Evolutionary conservation across 2,888 invertebrate species (phyloP).

Genomic region (Erebia aethiops): DNA sequence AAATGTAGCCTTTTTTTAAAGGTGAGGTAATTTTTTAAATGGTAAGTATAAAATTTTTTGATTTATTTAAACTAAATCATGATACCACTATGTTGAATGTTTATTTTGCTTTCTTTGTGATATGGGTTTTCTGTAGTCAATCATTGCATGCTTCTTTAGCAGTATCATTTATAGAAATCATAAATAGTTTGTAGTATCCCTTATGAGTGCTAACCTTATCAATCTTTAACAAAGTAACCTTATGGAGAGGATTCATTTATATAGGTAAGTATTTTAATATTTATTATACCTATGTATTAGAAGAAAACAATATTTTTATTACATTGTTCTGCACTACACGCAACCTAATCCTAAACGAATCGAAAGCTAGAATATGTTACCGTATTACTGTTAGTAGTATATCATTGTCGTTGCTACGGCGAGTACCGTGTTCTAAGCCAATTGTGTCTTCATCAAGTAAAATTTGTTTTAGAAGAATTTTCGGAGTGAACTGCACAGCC

Average conservation of each 20-base stretch:
- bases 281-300: constrained; percentile 44
- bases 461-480: constrained; percentile 58
- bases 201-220: constrained; percentile 58
- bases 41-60: constrained; percentile 66
- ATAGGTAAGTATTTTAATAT: constrained; percentile 68
- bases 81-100: constrained; percentile 37
- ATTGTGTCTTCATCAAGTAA: constrained; percentile 47
- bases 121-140: constrained; percentile 58
- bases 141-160: constrained; percentile 61
- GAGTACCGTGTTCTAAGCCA: constrained; percentile 43
- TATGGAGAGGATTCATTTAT: constrained; percentile 55
- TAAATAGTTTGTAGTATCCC: constrained; percentile 12
- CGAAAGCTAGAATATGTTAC: constrained; percentile 27
- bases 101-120: constrained; percentile 65
- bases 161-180: constrained; percentile 39
- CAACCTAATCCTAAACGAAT: constrained; percentile 43
- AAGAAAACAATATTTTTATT: constrained; percentile 28
- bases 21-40: constrained; percentile 66
- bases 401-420: constrained; percentile 37
- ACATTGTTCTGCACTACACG: constrained; percentile 54
- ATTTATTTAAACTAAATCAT: constrained; percentile 15
- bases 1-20: constrained; percentile 71
- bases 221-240: constrained; percentile 52
- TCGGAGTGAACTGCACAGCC: constrained; percentile 46
- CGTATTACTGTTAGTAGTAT: constrained; percentile 43